Conservation (phyloP, 2,888 invertebrate genomes). For the Lochmaea capreae region DNA sequence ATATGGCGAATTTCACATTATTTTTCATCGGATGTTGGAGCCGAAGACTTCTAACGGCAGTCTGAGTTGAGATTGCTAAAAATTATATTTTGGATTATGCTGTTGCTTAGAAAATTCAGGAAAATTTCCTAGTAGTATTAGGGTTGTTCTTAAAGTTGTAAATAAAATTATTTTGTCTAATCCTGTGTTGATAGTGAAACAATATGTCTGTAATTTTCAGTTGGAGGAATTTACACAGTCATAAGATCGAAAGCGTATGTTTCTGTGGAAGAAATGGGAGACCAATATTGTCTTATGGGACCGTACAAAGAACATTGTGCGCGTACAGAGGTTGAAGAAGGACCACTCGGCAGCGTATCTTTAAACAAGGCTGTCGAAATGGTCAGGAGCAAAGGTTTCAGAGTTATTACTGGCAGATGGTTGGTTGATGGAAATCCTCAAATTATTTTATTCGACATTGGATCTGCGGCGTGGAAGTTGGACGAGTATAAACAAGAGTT, state of each 20-base stretch:
- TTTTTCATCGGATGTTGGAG: no score
- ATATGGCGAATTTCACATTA: no score
- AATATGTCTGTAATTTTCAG: constrained; percentile 66
- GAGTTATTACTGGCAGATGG: constrained; percentile 96
- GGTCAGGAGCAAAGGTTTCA: constrained; percentile 80
- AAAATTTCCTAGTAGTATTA: no score
- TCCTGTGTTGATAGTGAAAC: no score
- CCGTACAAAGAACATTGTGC: constrained; percentile 96
- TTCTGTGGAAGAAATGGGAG: constrained; percentile 97
- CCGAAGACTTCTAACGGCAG: no score
- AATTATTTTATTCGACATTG: constrained; percentile 96
- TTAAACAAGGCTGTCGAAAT: constrained; percentile 81
- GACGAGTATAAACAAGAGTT: constrained; percentile 95
- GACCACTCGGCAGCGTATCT: constrained; percentile 82
- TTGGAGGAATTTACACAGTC: constrained; percentile 99
- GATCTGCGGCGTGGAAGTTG: constrained; percentile 95
- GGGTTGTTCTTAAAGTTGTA: no score
- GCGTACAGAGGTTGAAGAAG: constrained; percentile 94
- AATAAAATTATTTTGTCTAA: no score
- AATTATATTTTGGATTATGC: no score
- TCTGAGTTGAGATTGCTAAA: no score
- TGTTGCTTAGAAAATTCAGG: no score
- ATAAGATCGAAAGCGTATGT: constrained; percentile 97
- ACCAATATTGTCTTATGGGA: constrained; percentile 94
- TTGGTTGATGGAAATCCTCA: constrained; percentile 99